phyloP scores from a whole-genome alignment of 2,797 vertebrate species.

The Alcedo atthis region DNA sequence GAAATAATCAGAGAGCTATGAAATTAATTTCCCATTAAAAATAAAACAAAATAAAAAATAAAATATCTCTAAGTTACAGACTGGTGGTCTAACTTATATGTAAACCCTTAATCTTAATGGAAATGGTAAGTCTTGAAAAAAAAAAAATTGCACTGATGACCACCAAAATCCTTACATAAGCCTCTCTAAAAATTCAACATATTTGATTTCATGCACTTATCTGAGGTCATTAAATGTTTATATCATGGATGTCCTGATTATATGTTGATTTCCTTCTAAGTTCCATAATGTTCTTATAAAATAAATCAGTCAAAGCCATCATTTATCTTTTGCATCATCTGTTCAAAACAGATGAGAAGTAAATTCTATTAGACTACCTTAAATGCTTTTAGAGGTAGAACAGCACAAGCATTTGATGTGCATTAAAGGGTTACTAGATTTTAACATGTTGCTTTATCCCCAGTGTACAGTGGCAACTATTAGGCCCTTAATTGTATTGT shows the following conservation, averaged over 20 bases:
- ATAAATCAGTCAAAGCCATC: conserved; percentile 25
- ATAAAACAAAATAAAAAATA: not conserved
- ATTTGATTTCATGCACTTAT: conserved; percentile 18
- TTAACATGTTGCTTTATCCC: not conserved
- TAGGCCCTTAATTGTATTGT: not conserved
- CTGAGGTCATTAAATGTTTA: not conserved
- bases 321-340: not conserved
- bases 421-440: not conserved
- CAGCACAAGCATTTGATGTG: not conserved
- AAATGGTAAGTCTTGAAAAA: not conserved
- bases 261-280: conserved; percentile 15
- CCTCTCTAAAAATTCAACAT: not conserved
- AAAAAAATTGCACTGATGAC: not conserved
- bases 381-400: conserved; percentile 34
- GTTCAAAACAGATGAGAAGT: conserved; percentile 33
- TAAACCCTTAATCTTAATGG: conserved; percentile 27
- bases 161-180: conserved; percentile 18
- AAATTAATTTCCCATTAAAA: not conserved
- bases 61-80: not conserved
- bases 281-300: conserved; percentile 40
- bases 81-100: not conserved
- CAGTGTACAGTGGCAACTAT: not conserved
- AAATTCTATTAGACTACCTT: conserved; percentile 4
- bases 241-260: conserved; percentile 39
- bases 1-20: not conserved